Percentiles rank a stretch among this genome's conserved stretches.
Evolutionary conservation across 2,797 vertebrate species (phyloP).

Genomic region (Pipistrellus pygmaeus): DNA sequence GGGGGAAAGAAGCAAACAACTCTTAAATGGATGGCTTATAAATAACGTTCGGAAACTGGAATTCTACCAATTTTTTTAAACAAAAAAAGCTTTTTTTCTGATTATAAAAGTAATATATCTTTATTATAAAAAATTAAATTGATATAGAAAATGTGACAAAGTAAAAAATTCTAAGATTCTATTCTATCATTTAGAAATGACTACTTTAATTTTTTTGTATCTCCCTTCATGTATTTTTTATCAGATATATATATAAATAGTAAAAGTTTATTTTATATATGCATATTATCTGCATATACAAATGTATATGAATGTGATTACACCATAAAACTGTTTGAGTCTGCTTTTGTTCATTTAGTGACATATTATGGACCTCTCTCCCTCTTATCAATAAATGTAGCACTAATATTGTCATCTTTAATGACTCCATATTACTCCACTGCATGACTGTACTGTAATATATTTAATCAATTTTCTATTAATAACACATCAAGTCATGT

Average conservation of each 20-base stretch:
- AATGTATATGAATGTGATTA: neutral
- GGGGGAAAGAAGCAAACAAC: neutral
- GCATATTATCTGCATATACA: neutral
- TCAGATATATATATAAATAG: neutral
- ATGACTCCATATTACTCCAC: neutral
- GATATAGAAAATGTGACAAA: neutral
- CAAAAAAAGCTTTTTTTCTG: neutral
- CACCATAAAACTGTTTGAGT: neutral
- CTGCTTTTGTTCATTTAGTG: neutral
- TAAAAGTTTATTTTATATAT: neutral
- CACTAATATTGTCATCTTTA: neutral
- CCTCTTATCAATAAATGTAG: neutral
- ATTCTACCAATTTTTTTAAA: neutral
- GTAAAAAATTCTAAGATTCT: neutral
- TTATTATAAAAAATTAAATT: neutral
- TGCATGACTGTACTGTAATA: neutral
- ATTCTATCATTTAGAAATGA: neutral
- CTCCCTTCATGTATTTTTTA: neutral
- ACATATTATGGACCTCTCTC: neutral
- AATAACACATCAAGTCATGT: neutral
- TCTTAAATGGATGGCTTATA: conserved; percentile 22
- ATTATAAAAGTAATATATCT: conserved; percentile 17
- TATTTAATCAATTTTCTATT: conserved; percentile 21
- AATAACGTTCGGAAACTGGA: conserved; percentile 56
- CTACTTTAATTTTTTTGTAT: neutral